Percentiles rank a stretch among this genome's conserved stretches.
Evolutionary conservation across 2,113 vertebrate species (phyloP).

Genomic region (Phrynosoma blainvillii): DNA sequence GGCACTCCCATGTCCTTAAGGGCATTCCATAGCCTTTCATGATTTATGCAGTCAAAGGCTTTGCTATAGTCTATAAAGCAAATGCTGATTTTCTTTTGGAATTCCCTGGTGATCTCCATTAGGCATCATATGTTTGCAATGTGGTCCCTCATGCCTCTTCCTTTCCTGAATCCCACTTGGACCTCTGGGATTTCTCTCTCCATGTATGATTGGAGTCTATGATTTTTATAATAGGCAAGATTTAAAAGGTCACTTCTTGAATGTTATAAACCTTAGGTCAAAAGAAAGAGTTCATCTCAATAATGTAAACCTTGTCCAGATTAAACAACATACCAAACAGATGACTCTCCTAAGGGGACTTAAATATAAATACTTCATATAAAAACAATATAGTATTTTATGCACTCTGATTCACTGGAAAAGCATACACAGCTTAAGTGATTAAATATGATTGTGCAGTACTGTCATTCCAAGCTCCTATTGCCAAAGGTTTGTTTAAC

Average conservation of each 20-base stretch:
- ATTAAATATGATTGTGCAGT: neutral
- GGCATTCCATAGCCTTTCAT: too few relatives aligned
- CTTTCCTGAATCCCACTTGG: too few relatives aligned
- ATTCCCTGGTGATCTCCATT: too few relatives aligned
- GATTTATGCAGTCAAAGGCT: too few relatives aligned
- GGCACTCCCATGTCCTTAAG: too few relatives aligned
- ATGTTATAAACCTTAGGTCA: neutral
- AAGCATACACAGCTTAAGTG: neutral
- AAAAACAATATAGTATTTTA: neutral
- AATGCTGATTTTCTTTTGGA: too few relatives aligned
- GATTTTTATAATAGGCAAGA: neutral
- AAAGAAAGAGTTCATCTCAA: neutral
- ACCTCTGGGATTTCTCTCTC: too few relatives aligned
- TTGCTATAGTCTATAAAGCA: too few relatives aligned
- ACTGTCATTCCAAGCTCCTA: neutral
- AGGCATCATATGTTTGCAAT: too few relatives aligned
- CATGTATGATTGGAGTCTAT: neutral
- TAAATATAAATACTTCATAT: neutral
- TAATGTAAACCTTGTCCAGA: neutral
- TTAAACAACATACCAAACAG: neutral
- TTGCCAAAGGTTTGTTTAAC: neutral
- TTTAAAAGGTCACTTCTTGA: neutral
- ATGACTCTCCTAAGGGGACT: neutral
- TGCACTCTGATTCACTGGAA: neutral
- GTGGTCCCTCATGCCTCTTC: too few relatives aligned